Conservation (phyloP, 2,797 vertebrate genomes). For the Premnoplex brunnescens region DNA sequence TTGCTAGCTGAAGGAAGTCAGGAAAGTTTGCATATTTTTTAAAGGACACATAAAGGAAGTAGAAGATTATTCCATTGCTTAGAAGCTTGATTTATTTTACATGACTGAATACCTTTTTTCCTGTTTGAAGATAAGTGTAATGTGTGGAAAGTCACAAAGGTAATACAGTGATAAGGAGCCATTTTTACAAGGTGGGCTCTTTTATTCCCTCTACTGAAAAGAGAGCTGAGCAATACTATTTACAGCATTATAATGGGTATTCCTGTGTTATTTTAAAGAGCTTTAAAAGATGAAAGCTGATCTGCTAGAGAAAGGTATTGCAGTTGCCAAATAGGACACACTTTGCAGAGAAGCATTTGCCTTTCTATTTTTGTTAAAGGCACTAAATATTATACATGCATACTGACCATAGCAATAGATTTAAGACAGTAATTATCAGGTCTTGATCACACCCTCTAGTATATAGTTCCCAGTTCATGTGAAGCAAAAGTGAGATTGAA, state of each 20-base stretch:
- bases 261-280: slow-evolving; percentile 57
- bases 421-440: slow-evolving; percentile 34
- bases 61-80: neutral
- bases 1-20: neutral
- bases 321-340: slow-evolving; percentile 8
- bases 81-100: slow-evolving; percentile 42
- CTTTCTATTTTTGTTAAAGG: slow-evolving; percentile 17
- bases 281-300: slow-evolving; percentile 41
- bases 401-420: neutral
- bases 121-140: slow-evolving; percentile 35
- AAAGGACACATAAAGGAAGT: neutral
- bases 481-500: neutral
- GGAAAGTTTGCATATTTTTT: neutral
- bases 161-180: slow-evolving; percentile 24
- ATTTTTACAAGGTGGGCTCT: slow-evolving; percentile 5
- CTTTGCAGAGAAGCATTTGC: slow-evolving; percentile 23
- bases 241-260: slow-evolving; percentile 37
- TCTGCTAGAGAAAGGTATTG: slow-evolving; percentile 21
- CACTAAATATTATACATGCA: neutral
- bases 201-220: slow-evolving; percentile 35
- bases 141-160: slow-evolving; percentile 41
- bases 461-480: neutral
- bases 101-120: slow-evolving; percentile 15
- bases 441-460: neutral
- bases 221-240: slow-evolving; percentile 12